A percentile compares a stretch with the other conserved stretches of the same genome.
Conservation (phyloP, 2,113 vertebrate genomes). For the Peromyscus maniculatus region DNA sequence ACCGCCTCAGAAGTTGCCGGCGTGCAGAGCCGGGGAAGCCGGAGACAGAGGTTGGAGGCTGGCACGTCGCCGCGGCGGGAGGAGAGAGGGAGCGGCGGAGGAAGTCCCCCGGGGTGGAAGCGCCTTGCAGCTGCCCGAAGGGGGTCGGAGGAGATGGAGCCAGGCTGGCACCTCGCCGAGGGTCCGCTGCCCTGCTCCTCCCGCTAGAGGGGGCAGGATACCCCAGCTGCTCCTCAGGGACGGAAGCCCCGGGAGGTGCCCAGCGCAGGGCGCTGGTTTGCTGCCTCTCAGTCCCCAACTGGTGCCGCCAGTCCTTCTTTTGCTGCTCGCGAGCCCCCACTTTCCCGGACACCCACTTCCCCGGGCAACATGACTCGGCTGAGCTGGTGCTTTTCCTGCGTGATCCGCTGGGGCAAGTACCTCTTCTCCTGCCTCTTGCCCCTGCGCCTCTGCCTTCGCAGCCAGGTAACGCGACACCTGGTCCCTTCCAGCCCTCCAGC, state of each 20-base stretch:
- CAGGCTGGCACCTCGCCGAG: background rate
- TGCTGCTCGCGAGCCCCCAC: background rate
- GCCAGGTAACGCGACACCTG: conserved; percentile 79
- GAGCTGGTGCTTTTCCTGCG: conserved; percentile 89
- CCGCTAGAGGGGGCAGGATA: conserved; percentile 47
- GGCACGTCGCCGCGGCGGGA: background rate
- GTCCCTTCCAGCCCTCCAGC: background rate
- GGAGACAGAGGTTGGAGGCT: conserved; percentile 47
- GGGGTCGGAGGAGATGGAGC: conserved; percentile 47
- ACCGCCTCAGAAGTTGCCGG: conserved; percentile 39
- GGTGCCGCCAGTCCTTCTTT: background rate
- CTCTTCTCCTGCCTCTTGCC: conserved; percentile 91
- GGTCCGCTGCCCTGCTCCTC: background rate
- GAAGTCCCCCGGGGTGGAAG: conserved; percentile 52
- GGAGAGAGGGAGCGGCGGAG: conserved; percentile 2
- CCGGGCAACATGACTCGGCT: conserved; percentile 88
- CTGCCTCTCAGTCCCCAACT: background rate
- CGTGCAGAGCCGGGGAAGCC: background rate
- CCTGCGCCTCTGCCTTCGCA: conserved; percentile 84
- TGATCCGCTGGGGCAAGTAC: conserved; percentile 92
- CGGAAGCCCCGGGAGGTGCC: background rate
- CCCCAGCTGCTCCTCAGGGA: background rate
- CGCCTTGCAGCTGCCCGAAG: background rate
- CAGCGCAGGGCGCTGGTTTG: background rate
- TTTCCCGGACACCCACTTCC: background rate